These are phyloP conservation scores for Thereva unica DNA, from an alignment of 2,888 invertebrate genomes.

Conservation along the genomic window DNA sequence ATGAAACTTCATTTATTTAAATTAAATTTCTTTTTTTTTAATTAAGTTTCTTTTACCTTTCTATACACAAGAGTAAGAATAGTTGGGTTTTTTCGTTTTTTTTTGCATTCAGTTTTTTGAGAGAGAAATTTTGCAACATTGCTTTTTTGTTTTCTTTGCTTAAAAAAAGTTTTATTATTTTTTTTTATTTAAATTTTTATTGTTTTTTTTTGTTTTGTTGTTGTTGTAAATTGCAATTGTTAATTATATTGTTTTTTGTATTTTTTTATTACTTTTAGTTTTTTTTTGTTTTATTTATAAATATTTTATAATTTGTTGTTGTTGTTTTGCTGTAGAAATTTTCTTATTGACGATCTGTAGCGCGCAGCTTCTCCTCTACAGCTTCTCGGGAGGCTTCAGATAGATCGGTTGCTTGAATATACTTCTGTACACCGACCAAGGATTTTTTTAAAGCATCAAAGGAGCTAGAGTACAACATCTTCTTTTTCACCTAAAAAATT, in stretches of 20 bases:
- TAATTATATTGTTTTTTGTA: conserved; percentile 34
- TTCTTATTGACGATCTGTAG: conserved; percentile 87
- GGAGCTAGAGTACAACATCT: conserved; percentile 90
- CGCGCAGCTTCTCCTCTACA: conserved; percentile 91
- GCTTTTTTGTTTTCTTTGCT: conserved; percentile 28
- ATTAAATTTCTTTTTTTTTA: background rate
- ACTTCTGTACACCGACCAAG: conserved; percentile 94
- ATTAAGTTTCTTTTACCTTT: conserved; percentile 16
- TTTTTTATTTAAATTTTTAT: too few species aligned
- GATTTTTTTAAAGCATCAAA: conserved; percentile 98
- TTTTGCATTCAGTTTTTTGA: too few species aligned
- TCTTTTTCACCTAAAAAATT: conserved; percentile 71
- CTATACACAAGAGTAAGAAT: conserved; percentile 37
- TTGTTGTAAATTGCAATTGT: conserved; percentile 31
- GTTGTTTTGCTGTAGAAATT: conserved; percentile 12
- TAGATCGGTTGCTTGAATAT: conserved; percentile 94
- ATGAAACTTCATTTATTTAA: conserved; percentile 2
- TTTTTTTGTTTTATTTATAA: conserved; percentile 30
- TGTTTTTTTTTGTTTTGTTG: conserved; percentile 19
- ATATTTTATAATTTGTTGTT: conserved; percentile 37
- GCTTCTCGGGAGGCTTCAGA: conserved; percentile 93
- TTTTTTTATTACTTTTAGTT: conserved; percentile 22
- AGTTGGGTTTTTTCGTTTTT: conserved; percentile 30
- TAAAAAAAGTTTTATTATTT: conserved; percentile 14
- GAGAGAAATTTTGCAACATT: background rate